These are phyloP conservation scores for Eupithecia pulchellata DNA, from an alignment of 2,888 invertebrate genomes.

Conservation along the genomic window DNA sequence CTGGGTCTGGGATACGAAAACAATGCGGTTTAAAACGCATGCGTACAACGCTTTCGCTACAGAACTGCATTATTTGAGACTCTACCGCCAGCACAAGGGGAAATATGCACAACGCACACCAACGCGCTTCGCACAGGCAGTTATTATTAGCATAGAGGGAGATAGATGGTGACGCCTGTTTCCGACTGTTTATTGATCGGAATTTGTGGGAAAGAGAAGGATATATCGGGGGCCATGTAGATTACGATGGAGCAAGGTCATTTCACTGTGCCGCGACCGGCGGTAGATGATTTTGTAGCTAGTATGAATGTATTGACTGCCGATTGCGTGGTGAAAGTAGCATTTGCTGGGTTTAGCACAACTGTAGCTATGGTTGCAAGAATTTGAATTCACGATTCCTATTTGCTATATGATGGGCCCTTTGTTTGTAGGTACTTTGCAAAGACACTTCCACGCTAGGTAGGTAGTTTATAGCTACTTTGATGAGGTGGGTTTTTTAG, in stretches of 20 bases:
- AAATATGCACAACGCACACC: conserved; percentile 60
- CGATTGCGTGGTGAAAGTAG: conserved; percentile 53
- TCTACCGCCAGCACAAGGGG: background rate
- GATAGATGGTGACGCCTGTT: conserved; percentile 50
- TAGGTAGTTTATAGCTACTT: background rate
- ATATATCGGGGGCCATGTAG: conserved; percentile 60
- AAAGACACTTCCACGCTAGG: background rate
- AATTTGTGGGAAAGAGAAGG: conserved; percentile 61
- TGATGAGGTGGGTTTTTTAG: background rate
- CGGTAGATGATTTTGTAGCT: conserved; percentile 29
- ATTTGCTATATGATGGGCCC: background rate
- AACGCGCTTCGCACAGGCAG: conserved; percentile 44
- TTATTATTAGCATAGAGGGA: conserved; percentile 74
- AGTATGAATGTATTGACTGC: conserved; percentile 19
- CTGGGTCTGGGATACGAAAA: background rate
- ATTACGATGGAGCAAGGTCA: conserved; percentile 74
- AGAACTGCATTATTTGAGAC: background rate
- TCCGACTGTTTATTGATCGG: conserved; percentile 61
- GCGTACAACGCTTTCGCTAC: background rate
- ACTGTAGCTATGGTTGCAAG: background rate
- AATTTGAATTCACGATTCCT: background rate
- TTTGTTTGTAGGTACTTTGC: background rate
- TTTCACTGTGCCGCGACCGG: conserved; percentile 48
- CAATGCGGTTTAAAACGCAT: conserved; percentile 1
- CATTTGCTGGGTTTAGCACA: conserved; percentile 27